Evolutionary conservation across 2,113 vertebrate genomes (phyloP).

Genomic region (Ptilorrhoa leucosticta): DNA sequence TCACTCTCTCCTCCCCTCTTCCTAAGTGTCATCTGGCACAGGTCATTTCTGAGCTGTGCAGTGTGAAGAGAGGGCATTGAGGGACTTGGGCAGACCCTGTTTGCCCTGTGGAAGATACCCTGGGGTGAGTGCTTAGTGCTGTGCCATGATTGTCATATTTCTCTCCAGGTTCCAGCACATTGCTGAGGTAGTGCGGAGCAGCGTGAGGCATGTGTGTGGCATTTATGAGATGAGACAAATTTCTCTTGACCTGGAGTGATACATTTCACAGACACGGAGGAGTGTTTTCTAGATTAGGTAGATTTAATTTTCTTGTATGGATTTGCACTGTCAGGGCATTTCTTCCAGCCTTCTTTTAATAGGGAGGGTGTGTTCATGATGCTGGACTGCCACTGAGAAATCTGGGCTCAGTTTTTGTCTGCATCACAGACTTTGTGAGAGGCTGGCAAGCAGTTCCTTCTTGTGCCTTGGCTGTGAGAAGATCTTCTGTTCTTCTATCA

Average conservation of each 20-base stretch:
- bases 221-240: not conserved
- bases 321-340: not conserved
- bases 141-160: not conserved
- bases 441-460: not conserved
- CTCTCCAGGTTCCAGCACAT: not conserved
- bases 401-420: not conserved
- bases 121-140: not conserved
- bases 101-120: not conserved
- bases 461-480: not conserved
- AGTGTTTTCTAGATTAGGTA: not conserved
- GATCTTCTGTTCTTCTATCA: not conserved
- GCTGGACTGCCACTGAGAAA: not conserved
- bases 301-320: not conserved
- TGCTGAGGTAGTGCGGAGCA: not conserved
- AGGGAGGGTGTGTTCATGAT: not conserved
- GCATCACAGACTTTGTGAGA: not conserved
- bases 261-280: not conserved
- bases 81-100: not conserved
- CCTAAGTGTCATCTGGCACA: not conserved
- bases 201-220: rapidly evolving
- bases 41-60: not conserved
- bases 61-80: not conserved
- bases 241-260: not conserved
- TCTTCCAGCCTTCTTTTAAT: not conserved
- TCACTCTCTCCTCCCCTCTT: not conserved